Percentiles rank a stretch among this genome's conserved stretches.
Evolutionary conservation across 1,140 invertebrate species (phyloP).

Genomic region (Drosophila pandora): DNA sequence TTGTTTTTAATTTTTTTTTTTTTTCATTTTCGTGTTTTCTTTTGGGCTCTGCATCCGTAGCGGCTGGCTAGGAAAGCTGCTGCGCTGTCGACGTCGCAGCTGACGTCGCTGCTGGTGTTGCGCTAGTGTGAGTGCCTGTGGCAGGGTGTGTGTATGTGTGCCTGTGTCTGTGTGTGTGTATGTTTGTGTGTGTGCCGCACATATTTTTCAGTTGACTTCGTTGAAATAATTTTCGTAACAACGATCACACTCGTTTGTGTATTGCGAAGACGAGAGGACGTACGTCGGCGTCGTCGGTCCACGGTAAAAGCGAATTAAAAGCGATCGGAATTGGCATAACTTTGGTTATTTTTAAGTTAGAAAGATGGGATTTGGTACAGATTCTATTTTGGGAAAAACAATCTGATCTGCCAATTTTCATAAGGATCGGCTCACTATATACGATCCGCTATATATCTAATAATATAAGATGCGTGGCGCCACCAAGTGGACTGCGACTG

Average conservation of each 20-base stretch:
- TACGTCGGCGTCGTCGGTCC: slow-evolving; percentile 57
- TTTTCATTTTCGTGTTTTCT: slow-evolving; percentile 54
- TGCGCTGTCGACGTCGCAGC: slow-evolving; percentile 51
- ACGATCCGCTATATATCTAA: no score
- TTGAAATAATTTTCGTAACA: slow-evolving; percentile 83
- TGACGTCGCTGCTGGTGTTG: slow-evolving; percentile 13
- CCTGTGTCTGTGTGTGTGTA: slow-evolving; percentile 13
- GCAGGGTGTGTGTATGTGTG: slow-evolving; percentile 17
- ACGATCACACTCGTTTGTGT: slow-evolving; percentile 83
- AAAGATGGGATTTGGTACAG: no score
- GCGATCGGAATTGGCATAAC: no score
- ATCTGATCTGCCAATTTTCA: no score
- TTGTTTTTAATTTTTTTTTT: slow-evolving; percentile 49
- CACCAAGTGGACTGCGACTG: no score
- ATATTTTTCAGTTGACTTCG: slow-evolving; percentile 82
- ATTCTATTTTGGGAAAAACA: no score
- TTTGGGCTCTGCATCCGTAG: slow-evolving; percentile 58
- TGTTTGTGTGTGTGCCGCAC: slow-evolving; percentile 44
- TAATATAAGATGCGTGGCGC: no score
- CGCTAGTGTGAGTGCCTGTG: slow-evolving; percentile 1
- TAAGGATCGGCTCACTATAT: no score
- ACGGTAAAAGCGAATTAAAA: slow-evolving; percentile 50
- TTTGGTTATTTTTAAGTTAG: no score
- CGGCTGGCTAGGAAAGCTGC: slow-evolving; percentile 47
- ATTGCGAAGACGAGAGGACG: slow-evolving; percentile 81